These are phyloP conservation scores for Hyles lineata DNA, from an alignment of 2,888 invertebrate genomes.

Conservation along the genomic window DNA sequence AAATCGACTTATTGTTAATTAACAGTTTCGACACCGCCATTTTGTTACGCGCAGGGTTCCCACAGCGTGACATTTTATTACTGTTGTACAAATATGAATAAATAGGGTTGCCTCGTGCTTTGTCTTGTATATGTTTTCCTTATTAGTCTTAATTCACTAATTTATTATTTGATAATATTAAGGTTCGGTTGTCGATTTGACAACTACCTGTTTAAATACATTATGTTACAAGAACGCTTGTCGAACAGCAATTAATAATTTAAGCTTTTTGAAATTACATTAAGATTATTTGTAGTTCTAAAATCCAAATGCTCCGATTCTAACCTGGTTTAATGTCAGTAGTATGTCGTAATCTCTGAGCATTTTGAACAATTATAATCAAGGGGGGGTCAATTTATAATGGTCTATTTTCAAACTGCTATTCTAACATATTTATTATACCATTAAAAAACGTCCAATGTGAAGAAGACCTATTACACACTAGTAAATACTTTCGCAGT, in stretches of 20 bases:
- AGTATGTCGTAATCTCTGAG: too few relatives aligned
- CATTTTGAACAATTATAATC: too few relatives aligned
- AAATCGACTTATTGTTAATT: constrained; percentile 51
- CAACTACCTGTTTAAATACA: neutral
- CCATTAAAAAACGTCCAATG: too few relatives aligned
- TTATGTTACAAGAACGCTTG: neutral
- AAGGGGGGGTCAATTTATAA: too few relatives aligned
- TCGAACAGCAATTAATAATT: neutral
- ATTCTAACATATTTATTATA: too few relatives aligned
- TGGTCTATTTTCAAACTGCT: too few relatives aligned
- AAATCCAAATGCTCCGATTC: neutral
- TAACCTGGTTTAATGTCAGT: neutral
- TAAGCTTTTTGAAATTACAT: too few relatives aligned
- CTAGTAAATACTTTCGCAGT: neutral
- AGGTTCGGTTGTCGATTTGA: neutral
- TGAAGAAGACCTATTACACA: too few relatives aligned
- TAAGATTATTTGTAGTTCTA: too few relatives aligned
- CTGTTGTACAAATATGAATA: constrained; percentile 6
- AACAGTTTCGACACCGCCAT: constrained; percentile 56
- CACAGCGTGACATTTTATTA: constrained; percentile 23
- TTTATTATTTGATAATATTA: constrained; percentile 16
- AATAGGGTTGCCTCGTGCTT: constrained; percentile 5
- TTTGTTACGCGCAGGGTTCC: constrained; percentile 21
- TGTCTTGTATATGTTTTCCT: constrained; percentile 23
- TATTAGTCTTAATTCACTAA: constrained; percentile 13